These are phyloP conservation scores for Thunnus thynnus DNA, from an alignment of 2,113 vertebrate genomes.

Conservation along the genomic window DNA sequence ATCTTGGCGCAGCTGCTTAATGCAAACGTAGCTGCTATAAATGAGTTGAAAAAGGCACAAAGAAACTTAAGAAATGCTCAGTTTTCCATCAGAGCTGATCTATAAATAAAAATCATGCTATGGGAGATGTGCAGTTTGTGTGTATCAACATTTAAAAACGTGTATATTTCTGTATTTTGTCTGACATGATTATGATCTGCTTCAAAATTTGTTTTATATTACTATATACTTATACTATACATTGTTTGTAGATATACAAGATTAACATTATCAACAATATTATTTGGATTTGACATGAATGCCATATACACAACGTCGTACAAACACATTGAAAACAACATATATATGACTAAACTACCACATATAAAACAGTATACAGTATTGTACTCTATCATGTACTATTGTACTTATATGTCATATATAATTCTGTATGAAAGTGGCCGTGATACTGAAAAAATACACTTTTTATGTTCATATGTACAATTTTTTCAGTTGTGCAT, in stretches of 20 bases:
- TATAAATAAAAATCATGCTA: neutral
- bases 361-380: no score
- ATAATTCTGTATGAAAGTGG: no score
- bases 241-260: no score
- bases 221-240: no score
- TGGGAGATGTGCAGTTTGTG: neutral
- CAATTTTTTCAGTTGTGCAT: neutral
- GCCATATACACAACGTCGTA: no score
- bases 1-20: neutral
- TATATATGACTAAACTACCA: no score
- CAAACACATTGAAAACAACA: neutral
- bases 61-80: neutral
- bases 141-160: neutral
- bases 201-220: no score
- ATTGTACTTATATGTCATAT: neutral
- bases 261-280: no score
- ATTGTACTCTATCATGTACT: no score
- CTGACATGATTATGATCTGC: no score
- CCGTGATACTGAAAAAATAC: no score
- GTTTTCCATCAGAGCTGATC: neutral
- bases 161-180: neutral
- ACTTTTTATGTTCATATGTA: neutral
- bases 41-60: neutral
- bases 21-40: slow-evolving; percentile 1
- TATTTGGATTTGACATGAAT: no score